Evolutionary conservation across 2,113 vertebrate species (phyloP).

Genomic region (Lycocorax pyrrhopterus): DNA sequence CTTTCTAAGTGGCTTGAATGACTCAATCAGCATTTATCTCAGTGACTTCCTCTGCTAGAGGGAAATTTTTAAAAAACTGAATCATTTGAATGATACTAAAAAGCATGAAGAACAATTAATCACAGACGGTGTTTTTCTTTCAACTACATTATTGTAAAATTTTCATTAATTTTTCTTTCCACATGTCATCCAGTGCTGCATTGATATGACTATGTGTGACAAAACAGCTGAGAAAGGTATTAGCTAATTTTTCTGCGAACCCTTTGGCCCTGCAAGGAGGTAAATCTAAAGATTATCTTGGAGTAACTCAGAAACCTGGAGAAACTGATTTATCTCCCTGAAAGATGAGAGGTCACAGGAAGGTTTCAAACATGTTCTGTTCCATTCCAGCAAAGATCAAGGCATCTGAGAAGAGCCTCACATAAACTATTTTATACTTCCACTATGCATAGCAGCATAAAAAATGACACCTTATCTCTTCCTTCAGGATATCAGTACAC

Average conservation of each 20-base stretch:
- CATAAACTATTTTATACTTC: not conserved
- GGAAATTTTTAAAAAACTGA: not conserved
- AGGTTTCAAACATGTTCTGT: not conserved
- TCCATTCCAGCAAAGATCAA: not conserved
- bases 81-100: conserved; percentile 21
- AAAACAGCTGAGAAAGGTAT: not conserved
- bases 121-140: not conserved
- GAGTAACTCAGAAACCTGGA: not conserved
- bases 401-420: not conserved
- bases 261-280: not conserved
- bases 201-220: not conserved
- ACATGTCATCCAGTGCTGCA: not conserved
- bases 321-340: not conserved
- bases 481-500: not conserved
- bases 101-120: conserved; percentile 12
- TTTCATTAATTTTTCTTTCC: not conserved
- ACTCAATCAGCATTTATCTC: not conserved
- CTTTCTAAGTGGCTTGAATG: not conserved
- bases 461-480: not conserved
- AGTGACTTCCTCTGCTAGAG: not conserved
- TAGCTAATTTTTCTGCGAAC: not conserved
- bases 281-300: not conserved
- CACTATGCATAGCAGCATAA: not conserved
- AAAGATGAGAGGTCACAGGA: not conserved
- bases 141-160: not conserved